Evolutionary conservation across 2,113 vertebrate species (phyloP), one percentile per base, ranked within the genome.

Genomic region (Chaetura pelagica): DNA sequence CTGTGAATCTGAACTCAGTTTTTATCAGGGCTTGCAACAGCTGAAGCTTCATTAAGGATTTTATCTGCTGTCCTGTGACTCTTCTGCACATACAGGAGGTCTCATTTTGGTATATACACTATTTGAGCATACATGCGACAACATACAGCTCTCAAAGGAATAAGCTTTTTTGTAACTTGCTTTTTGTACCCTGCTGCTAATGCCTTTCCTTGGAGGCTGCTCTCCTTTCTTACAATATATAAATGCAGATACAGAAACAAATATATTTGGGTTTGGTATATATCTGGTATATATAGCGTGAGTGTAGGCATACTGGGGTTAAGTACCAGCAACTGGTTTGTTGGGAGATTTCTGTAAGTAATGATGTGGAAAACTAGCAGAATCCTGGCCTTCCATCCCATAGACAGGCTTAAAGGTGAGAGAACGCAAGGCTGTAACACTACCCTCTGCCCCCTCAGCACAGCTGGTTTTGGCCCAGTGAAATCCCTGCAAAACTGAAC

Each of bases 381-480:
- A 48, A 40, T 14, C 12, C 6, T 7, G 34, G 5, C n/a, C 11
- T 14, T 29, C 52, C 42, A 3, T 74, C 55, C 35, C 52, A 9
- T n/a, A 5, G 49, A 8, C 3, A 3, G 75, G 30, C 46, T 66
- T 27, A 14, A 34, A 81, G 54, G 61, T 46, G 72, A 24, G 64
- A n/a, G 80, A 13, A 66, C 21, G 19, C 2, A 1, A 19, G 42
- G 55, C 21, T 1, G 15, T 3, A 19, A 77, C 66, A 1, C 52
- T 59, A 51, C 42, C 35, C 34, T 64, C 27, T n/a, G 15, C 35
- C 18, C 30, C 3, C 2, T 5, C 20, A 26, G 55, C 51, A 3
- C 27, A 1, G 32, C 64, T 17, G 26, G 0, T 22, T 30, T 57
- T n/a, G 71, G 10, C 81, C n/a, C 1, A 0, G 32, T 23, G 48